A percentile compares a stretch with the other conserved stretches of the same genome.
Evolutionary conservation across 2,113 vertebrate species (phyloP).

Genomic region (Neolamprologus caudopunctatus): DNA sequence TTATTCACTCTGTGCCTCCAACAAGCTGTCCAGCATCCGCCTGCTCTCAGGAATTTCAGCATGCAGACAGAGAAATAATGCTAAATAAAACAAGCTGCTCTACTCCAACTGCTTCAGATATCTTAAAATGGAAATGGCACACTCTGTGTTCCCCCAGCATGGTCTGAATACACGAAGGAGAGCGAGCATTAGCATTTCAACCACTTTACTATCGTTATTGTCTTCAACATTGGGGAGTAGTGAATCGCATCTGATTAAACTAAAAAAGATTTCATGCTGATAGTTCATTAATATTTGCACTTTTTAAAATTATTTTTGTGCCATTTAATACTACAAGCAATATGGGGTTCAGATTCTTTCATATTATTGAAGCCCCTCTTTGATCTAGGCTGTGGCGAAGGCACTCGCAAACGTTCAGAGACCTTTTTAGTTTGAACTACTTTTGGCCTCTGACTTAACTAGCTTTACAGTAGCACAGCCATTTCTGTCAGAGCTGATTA

Average conservation of each 20-base stretch:
- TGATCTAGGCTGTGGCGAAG: not conserved
- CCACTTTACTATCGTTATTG: not conserved
- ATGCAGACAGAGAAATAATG: not conserved
- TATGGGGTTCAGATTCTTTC: not conserved
- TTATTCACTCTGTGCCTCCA: not conserved
- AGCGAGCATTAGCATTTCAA: not conserved
- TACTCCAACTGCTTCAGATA: not conserved
- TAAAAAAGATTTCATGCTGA: not conserved
- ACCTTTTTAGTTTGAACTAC: not conserved
- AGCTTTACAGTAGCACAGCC: not conserved
- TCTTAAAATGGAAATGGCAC: not conserved
- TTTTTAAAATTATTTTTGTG: not conserved
- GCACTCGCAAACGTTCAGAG: not conserved
- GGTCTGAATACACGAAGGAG: not conserved
- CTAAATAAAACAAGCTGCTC: not conserved
- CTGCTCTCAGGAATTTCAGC: not conserved
- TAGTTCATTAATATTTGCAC: not conserved
- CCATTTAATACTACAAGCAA: not conserved
- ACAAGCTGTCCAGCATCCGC: not conserved
- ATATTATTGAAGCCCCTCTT: not conserved
- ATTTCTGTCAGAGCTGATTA: not conserved
- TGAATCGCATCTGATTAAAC: not conserved
- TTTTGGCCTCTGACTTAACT: not conserved
- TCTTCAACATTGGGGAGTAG: not conserved
- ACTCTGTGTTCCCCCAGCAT: not conserved